These are phyloP conservation scores for Orgyia antiqua DNA, from an alignment of 2,888 invertebrate genomes.

Conservation along the genomic window DNA sequence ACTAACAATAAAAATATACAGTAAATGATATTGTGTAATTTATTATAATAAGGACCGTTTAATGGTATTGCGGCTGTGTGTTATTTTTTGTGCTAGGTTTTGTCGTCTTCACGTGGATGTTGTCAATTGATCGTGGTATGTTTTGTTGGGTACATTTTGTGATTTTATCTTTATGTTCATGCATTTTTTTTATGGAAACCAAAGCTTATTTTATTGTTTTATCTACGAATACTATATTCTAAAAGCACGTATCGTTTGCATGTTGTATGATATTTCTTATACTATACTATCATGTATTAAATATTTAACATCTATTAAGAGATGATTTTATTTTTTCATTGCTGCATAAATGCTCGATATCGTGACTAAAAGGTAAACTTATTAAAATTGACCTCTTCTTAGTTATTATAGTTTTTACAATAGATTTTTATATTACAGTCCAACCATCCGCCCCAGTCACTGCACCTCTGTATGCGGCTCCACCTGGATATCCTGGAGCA, in stretches of 20 bases:
- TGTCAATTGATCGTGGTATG: conserved; percentile 49
- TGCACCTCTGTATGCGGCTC: conserved; percentile 51
- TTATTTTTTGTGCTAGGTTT: neutral
- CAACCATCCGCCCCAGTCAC: conserved; percentile 55
- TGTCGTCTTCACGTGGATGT: conserved; percentile 31
- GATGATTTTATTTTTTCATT: neutral
- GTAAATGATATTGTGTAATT: neutral
- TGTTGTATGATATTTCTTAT: too few species aligned
- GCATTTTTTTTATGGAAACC: conserved; percentile 7
- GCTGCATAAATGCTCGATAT: neutral
- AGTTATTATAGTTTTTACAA: neutral
- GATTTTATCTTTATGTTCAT: conserved; percentile 14
- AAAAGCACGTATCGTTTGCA: too few species aligned
- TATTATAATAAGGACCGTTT: conserved; percentile 1
- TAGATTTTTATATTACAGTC: conserved; percentile 18
- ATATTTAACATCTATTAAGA: too few species aligned
- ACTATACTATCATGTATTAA: too few species aligned
- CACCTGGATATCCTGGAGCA: conserved; percentile 54
- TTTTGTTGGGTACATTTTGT: conserved; percentile 76
- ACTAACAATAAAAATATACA: conserved; percentile 21
- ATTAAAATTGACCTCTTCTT: neutral
- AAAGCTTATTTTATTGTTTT: neutral
- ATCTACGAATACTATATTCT: too few species aligned
- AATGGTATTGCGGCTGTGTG: conserved; percentile 1
- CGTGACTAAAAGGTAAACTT: conserved; percentile 1